A percentile compares a stretch with the other conserved stretches of the same genome.
Evolutionary conservation across 2,113 vertebrate genomes (phyloP).

Genomic region (Choloepus hoffmanni): DNA sequence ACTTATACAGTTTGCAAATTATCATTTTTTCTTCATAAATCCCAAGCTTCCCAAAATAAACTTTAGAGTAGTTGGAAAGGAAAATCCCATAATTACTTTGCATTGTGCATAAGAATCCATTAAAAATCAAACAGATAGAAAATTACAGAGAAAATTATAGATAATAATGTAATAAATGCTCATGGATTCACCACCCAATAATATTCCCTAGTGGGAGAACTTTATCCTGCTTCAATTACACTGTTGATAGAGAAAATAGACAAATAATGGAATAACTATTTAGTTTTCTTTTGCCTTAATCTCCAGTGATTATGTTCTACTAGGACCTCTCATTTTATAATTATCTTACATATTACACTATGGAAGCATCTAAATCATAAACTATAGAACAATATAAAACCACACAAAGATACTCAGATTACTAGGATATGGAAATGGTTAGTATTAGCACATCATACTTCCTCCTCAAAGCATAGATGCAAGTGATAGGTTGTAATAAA

Average conservation of each 20-base stretch:
- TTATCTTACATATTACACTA: not conserved
- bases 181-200: not conserved
- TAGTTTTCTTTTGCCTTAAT: not conserved
- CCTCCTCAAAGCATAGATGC: not conserved
- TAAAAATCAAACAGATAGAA: slow-evolving; percentile 31
- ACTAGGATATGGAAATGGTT: not conserved
- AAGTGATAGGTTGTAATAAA: not conserved
- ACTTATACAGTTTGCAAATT: not conserved
- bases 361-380: not conserved
- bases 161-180: not conserved
- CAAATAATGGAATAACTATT: not conserved
- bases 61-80: not conserved
- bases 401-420: not conserved
- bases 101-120: not conserved
- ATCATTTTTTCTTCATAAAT: not conserved
- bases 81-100: not conserved
- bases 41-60: not conserved
- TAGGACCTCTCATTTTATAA: not conserved
- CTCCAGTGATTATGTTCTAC: not conserved
- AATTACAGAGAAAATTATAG: not conserved
- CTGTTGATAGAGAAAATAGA: not conserved
- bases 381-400: not conserved
- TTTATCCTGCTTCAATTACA: not conserved
- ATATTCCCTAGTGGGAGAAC: not conserved
- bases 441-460: not conserved